Base-by-base conservation (phyloP, 2,888 invertebrate species). In the Caenorhabditis zanzibari region DNA sequence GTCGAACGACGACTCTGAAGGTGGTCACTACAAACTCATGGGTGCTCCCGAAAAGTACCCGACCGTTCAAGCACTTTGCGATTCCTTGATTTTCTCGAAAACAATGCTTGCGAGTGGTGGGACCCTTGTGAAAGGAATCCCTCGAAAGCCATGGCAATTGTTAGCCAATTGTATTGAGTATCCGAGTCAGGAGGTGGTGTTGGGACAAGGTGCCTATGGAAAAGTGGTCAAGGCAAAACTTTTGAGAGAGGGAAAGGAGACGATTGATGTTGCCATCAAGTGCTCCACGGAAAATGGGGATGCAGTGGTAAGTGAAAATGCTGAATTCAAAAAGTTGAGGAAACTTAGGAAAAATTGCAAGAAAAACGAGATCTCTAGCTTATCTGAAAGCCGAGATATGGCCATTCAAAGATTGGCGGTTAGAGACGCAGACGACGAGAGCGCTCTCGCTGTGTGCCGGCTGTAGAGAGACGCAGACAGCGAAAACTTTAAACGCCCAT, bases 201-300 rank as follows among this genome's bases (percentile, higher is more conserved):
- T 75, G 35, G 75, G 75, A 19, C 66, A 59, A 9, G 77, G 82
- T 28, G 58, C 82, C 0, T 82, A 72, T 52, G 82, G 82, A n/a
- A 63, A 58, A 32, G 82, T 82, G 22, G 14, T 72, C 6, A 76
- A 82, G 41, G 82, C 38, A 35, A 75, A 58, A 28, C 26, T 76
- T 0, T 0, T 58, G 35, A 19, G 44, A 41, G 49, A 49, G 16
- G 35, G 56, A 5, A 54, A 24, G 2, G 54, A 47, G 22, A 22
- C 61, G 24, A 54, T 66, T 7, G 61, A 72, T 22, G 72, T 82
- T 1, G 82, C 82, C 0, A 35, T 82, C 5, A 82, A 82, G 35
- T 14, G 38, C 9, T 54, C 68, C 14, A 54, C 32, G 4, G 64
- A 68, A 10, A 24, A n/a, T 4, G 47, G 28, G 16, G 59, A 35